These are phyloP conservation scores for Noctua janthina DNA, from an alignment of 2,888 invertebrate genomes.

Conservation along the genomic window DNA sequence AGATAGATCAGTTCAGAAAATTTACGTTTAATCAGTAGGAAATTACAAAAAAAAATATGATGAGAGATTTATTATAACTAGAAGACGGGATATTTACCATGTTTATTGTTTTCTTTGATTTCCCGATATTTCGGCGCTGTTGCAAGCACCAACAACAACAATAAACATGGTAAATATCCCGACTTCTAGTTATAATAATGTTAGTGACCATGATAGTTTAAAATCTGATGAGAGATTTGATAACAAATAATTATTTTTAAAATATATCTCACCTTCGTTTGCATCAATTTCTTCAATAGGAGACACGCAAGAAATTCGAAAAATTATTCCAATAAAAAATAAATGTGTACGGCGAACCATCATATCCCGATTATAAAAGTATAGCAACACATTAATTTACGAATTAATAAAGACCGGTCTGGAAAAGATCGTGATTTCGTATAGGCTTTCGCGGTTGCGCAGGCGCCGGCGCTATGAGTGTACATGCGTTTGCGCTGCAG, in stretches of 20 bases:
- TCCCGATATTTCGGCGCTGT: too few relatives aligned
- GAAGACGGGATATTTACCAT: too few relatives aligned
- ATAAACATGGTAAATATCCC: too few relatives aligned
- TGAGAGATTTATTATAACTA: too few relatives aligned
- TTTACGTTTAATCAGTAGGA: background rate
- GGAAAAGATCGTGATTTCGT: conserved; percentile 55
- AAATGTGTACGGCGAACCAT: conserved; percentile 79
- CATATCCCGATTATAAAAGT: conserved; percentile 59
- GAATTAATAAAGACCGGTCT: conserved; percentile 22
- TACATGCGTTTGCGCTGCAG: conserved; percentile 73
- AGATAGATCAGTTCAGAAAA: background rate
- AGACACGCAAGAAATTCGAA: conserved; percentile 81
- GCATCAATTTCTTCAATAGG: conserved; percentile 83
- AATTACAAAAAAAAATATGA: background rate
- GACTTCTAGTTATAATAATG: too few relatives aligned
- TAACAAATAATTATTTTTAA: conserved; percentile 19
- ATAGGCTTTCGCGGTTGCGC: conserved; percentile 65
- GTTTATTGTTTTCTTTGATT: too few relatives aligned
- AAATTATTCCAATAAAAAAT: conserved; percentile 82
- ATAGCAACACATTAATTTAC: conserved; percentile 53
- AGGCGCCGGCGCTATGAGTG: conserved; percentile 42
- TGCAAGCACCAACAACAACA: too few relatives aligned
- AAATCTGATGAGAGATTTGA: background rate
- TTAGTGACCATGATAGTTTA: too few relatives aligned
- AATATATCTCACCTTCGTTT: conserved; percentile 82